A percentile compares a stretch with the other conserved stretches of the same genome.
Conservation (phyloP, 2,888 invertebrate genomes). For the Chironomus riparius region DNA sequence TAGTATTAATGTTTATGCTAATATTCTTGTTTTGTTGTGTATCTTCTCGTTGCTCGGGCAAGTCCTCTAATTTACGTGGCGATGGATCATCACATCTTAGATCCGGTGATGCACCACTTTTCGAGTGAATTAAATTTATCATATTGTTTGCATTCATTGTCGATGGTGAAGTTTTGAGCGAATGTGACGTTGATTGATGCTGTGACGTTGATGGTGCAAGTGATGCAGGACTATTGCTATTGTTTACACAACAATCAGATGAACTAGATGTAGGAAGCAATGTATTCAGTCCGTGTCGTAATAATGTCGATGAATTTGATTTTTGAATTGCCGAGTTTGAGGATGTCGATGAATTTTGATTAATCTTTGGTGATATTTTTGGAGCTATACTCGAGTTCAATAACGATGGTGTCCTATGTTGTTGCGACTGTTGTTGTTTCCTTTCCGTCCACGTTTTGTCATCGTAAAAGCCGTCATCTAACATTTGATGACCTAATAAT, state of each 20-base stretch:
- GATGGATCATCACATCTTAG: background rate
- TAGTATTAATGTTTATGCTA: background rate
- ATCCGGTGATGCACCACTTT: background rate
- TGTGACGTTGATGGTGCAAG: background rate
- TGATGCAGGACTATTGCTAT: background rate
- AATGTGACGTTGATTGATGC: background rate
- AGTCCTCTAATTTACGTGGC: background rate
- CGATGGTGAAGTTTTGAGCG: constrained; percentile 15
- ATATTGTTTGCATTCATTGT: background rate
- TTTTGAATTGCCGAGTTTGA: constrained; percentile 32
- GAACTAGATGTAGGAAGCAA: constrained; percentile 35
- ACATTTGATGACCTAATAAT: constrained; percentile 84
- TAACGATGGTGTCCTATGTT: constrained; percentile 26
- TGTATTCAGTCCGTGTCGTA: constrained; percentile 41
- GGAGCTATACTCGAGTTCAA: constrained; percentile 36
- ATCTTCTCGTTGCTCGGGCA: background rate
- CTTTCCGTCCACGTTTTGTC: constrained; percentile 52
- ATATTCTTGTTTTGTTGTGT: background rate
- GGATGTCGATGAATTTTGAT: constrained; percentile 28
- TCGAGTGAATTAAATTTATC: background rate
- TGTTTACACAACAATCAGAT: constrained; percentile 14
- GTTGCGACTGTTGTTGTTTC: constrained; percentile 33
- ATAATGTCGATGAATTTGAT: constrained; percentile 29
- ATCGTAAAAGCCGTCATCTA: constrained; percentile 88
- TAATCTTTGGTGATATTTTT: constrained; percentile 41